Evolutionary conservation across 2,797 vertebrate species (phyloP), one percentile per base, ranked within the genome.

Genomic region (Spea hammondii): DNA sequence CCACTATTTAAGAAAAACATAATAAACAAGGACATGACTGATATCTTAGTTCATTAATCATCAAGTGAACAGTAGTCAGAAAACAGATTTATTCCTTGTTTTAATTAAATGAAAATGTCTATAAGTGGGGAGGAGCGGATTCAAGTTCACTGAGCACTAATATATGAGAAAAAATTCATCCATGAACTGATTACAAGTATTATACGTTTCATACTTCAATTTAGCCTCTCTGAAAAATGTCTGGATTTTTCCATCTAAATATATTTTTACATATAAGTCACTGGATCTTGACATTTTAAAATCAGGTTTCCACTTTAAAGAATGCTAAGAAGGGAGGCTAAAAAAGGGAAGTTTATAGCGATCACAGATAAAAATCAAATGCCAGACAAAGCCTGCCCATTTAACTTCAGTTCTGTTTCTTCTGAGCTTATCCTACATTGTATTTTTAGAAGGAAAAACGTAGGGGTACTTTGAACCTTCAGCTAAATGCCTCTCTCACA

Each of bases 361-460:
- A 46, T 67, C 48, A 46, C 62, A 73, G 57, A 79, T 78, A 72
- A 6, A 62, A 66, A 66, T 57, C 59, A 72, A 13, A 72, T 14
- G n/a, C 32, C 17, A 17, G 14, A 17, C 55, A 62, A 17, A 79
- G 49, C 68, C 53, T 60, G 62, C 64, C 59, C 46, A 10, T 59
- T 74, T 47, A 62, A 47, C 49, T 57, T 17, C 4, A 14, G 11
- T 4, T 47, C 45, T 60, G 9, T 17, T 8, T 10, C 55, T 50
- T 50, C n/a, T 13, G 12, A n/a, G 50, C 64, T 14, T 3, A 50
- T 13, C 12, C 44, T 69, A 49, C 9, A 75, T 70, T 54, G 46
- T 59, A 70, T 55, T 55, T 60, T 51, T 65, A 49, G 65, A 14
- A 60, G 55, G 12, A n/a, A 59, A 64, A 8, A 73, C 14, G 50